Base-by-base conservation (phyloP, 2,113 vertebrate genomes). In the Tragelaphus buxtoni region DNA sequence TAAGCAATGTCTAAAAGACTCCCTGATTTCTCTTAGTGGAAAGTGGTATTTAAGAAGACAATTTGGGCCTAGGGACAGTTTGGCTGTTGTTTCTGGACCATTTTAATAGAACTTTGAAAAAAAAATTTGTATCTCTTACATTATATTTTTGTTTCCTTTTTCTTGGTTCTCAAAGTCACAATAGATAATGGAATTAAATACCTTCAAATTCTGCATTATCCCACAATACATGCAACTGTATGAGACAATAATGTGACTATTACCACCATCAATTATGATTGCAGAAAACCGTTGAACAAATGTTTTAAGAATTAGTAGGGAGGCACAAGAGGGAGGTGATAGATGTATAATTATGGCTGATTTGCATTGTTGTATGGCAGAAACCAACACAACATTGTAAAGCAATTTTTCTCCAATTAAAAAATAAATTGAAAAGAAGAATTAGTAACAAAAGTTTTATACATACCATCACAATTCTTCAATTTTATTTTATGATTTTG, bases 401-500 rank as follows among this genome's bases (percentile, higher is more conserved):
- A 74, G 69, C 11, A 26, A 26, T 42, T 74, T 74, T 74, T 42
- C 39, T 74, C 39, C 69, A 74, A 42, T 74, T 74, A 74, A 74
- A 74, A 74, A 74, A 74, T 42, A 74, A 74, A 14, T 74, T 42
- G n/a, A 74, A 42, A 72, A 72, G 26, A 72, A 74, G 58, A 87
- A 61, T 24, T 30, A 63, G 39, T 51, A 58, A 89, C 39, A 80
- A 12, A 42, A 45, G 60, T 81, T 86, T 90, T 86, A 61, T 53
- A 58, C 39, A 17, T 24, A 65, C 18, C 39, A 61, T 18, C 35
- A 24, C 22, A 42, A 5, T 94, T 18, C 39, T 22, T 60, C 45
- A 55, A 91, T 60, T 96, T 61, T 84, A 39, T 84, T 83, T 96
- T 85, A 58, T 79, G 8, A 77, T 77, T 93, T 79, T 96, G 76